Percentiles rank a stretch among this genome's conserved stretches.
phyloP scores from a whole-genome alignment of 2,797 vertebrate genomes.

The Channa striata region DNA sequence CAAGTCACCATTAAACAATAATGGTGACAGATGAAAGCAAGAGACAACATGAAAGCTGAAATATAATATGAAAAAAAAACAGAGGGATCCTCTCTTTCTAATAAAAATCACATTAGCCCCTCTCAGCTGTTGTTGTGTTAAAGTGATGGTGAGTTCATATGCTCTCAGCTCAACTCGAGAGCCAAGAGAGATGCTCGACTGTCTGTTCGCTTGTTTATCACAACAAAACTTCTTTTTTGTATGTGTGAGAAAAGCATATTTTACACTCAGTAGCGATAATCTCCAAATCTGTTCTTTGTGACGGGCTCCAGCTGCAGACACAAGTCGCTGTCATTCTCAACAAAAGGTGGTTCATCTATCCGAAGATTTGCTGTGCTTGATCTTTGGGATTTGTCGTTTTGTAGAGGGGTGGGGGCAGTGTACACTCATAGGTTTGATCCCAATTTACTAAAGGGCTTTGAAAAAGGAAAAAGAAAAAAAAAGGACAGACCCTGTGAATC shows the following conservation, averaged over 20 bases:
- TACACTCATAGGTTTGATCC: conserved; percentile 24
- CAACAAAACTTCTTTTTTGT: conserved; percentile 15
- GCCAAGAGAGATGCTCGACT: conserved; percentile 44
- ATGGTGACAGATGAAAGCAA: conserved; percentile 15
- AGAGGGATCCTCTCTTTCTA: conserved; percentile 19
- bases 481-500: conserved; percentile 12
- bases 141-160: conserved; percentile 32
- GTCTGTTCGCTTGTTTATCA: conserved; percentile 34
- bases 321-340: background rate
- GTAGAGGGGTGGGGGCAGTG: conserved; percentile 11
- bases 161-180: conserved; percentile 46
- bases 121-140: conserved; percentile 51
- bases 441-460: background rate
- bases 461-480: background rate
- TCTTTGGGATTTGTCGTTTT: conserved; percentile 8
- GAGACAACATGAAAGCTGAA: conserved; percentile 4
- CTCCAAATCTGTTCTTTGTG: conserved; percentile 9
- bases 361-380: conserved; percentile 1
- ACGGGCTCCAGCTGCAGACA: background rate
- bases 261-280: background rate
- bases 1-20: conserved; percentile 32
- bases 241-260: conserved; percentile 8
- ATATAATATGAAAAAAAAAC: background rate
- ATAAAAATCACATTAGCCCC: conserved; percentile 21
- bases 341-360: conserved; percentile 4